A percentile compares a stretch with the other conserved stretches of the same genome.
Conservation (phyloP, 2,113 vertebrate species). For the Bos indicus region DNA sequence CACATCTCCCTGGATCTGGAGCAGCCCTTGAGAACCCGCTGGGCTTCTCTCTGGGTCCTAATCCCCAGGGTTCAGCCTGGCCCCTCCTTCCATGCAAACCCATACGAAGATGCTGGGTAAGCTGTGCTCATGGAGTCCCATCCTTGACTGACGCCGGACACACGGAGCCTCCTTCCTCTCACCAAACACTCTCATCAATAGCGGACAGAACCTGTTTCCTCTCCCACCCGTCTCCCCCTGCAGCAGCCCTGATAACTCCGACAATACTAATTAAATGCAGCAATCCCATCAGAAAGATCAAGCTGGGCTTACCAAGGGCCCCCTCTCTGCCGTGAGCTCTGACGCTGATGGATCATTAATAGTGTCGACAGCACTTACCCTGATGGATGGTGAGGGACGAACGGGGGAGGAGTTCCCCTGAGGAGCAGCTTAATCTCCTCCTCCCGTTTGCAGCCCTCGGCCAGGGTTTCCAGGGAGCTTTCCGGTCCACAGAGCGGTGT, state of each 20-base stretch:
- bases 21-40: not conserved
- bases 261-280: not conserved
- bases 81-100: not conserved
- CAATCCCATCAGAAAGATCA: not conserved
- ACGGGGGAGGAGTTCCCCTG: not conserved
- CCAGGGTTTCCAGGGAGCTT: not conserved
- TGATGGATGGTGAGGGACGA: not conserved
- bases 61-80: not conserved
- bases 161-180: not conserved
- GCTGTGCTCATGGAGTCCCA: fast-evolving
- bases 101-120: not conserved
- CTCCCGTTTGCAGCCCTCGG: not conserved
- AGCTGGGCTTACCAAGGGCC: not conserved
- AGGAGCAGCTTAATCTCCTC: not conserved
- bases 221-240: not conserved
- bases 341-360: not conserved
- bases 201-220: not conserved
- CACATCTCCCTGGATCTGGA: not conserved
- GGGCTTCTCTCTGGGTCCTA: not conserved
- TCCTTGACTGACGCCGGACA: fast-evolving
- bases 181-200: too few relatives aligned
- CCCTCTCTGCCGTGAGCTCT: not conserved
- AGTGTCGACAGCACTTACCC: fast-evolving
- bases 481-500: not conserved
- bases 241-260: not conserved